These are phyloP conservation scores for Chymomyza caudatula DNA, from an alignment of 2,888 invertebrate genomes.

Conservation along the genomic window DNA sequence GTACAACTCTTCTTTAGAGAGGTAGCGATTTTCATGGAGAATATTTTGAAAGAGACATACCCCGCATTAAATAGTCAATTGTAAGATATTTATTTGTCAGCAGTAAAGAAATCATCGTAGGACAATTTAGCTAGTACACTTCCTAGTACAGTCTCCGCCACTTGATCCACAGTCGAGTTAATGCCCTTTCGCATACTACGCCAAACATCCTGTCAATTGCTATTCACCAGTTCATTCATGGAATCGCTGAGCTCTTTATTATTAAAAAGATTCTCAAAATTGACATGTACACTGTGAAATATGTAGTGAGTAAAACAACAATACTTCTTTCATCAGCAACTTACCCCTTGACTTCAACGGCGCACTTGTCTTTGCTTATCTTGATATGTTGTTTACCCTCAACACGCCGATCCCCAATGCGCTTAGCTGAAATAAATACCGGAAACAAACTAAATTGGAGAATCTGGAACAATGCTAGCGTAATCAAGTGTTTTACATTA, in stretches of 20 bases:
- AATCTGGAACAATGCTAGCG: background rate
- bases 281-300: slow-evolving; percentile 52
- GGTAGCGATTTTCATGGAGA: too few species aligned
- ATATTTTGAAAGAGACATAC: too few species aligned
- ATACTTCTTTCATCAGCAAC: slow-evolving; percentile 2
- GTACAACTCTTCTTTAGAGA: too few species aligned
- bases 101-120: slow-evolving; percentile 60
- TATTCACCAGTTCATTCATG: slow-evolving; percentile 61
- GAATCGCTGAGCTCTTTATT: slow-evolving; percentile 52
- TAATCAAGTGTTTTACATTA: background rate
- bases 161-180: slow-evolving; percentile 40
- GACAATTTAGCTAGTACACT: slow-evolving; percentile 42
- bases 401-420: slow-evolving; percentile 9
- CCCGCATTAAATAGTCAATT: too few species aligned
- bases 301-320: too few species aligned
- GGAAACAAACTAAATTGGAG: background rate
- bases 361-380: slow-evolving; percentile 45
- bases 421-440: background rate
- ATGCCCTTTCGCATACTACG: slow-evolving; percentile 55
- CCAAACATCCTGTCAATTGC: slow-evolving; percentile 70
- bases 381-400: slow-evolving; percentile 39
- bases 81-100: too few species aligned
- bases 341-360: slow-evolving; percentile 52
- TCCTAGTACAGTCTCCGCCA: slow-evolving; percentile 35
- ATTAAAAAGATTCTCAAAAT: slow-evolving; percentile 61